Conservation (phyloP, 2,797 vertebrate genomes). For the Anas flavirostris region DNA sequence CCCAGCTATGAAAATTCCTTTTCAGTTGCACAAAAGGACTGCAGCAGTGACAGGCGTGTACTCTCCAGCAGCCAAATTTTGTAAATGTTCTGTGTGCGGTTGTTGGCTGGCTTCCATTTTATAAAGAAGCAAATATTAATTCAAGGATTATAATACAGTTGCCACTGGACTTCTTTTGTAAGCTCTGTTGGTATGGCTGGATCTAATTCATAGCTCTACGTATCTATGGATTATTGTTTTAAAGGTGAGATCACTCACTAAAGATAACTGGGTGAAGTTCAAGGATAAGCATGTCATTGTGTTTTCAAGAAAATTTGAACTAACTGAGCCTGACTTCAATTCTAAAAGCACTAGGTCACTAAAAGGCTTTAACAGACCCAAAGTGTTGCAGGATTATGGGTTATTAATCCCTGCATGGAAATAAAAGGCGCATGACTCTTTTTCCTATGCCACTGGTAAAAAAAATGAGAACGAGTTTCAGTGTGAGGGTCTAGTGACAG, state of each 20-base stretch:
- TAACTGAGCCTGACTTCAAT: neutral
- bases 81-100: neutral
- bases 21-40: neutral
- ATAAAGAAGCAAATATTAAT: neutral
- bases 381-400: neutral
- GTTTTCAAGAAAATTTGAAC: slow-evolving; percentile 1
- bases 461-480: neutral
- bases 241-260: neutral
- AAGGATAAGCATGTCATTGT: neutral
- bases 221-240: neutral
- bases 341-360: neutral
- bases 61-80: neutral
- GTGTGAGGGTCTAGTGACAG: neutral
- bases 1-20: neutral
- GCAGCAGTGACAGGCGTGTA: neutral
- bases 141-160: neutral
- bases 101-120: neutral
- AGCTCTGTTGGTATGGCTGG: neutral
- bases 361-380: neutral
- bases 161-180: neutral
- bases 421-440: neutral
- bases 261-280: neutral
- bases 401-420: neutral
- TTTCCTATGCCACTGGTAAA: neutral
- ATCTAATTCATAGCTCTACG: neutral